phyloP scores from a whole-genome alignment of 2,797 vertebrate genomes.

The Enteromius trimaculatus region DNA sequence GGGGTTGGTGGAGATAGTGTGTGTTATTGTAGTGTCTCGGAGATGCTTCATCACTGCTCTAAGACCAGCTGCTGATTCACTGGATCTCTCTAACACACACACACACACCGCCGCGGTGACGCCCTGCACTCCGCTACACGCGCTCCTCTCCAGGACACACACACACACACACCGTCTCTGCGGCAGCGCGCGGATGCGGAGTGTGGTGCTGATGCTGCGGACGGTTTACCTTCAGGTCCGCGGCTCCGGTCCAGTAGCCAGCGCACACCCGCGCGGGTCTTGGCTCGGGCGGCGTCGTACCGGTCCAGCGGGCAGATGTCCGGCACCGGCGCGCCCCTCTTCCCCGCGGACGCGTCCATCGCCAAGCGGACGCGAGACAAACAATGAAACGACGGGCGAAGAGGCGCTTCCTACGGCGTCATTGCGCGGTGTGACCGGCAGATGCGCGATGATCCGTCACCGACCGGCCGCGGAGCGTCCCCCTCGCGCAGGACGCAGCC shows the following conservation, averaged over 20 bases:
- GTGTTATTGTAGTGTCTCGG: background rate
- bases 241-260: constrained; percentile 86
- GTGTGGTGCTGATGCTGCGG: constrained; percentile 24
- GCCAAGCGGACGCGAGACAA: background rate
- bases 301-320: constrained; percentile 90
- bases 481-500: background rate
- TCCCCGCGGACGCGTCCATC: constrained; percentile 80
- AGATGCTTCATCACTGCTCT: background rate
- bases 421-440: background rate
- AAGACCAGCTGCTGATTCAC: background rate
- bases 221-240: constrained; percentile 81
- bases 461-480: constrained; percentile 1
- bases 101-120: constrained; percentile 1
- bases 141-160: background rate
- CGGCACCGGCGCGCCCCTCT: constrained; percentile 82
- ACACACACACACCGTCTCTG: background rate
- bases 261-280: constrained; percentile 84
- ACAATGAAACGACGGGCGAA: background rate
- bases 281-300: constrained; percentile 85
- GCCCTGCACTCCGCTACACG: constrained; percentile 17
- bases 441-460: background rate
- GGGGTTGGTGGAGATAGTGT: background rate
- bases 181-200: background rate
- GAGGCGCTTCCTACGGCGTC: background rate
- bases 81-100: background rate